Conservation (phyloP, 2,113 vertebrate species). For the Amia ocellicauda region DNA sequence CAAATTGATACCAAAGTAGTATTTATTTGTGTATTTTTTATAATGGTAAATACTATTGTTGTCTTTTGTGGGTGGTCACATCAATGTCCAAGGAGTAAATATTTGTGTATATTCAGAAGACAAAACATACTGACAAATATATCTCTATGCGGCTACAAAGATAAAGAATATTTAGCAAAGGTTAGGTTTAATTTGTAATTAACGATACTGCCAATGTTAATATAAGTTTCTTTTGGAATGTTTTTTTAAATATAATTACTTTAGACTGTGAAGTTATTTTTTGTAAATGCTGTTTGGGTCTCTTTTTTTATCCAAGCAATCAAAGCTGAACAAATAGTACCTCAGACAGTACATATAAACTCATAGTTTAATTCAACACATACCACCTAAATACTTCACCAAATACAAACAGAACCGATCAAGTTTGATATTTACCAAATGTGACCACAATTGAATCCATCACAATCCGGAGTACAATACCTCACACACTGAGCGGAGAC, state of each 20-base stretch:
- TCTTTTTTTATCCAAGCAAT: slow-evolving; percentile 44
- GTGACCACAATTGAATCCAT: slow-evolving; percentile 26
- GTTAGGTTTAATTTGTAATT: neutral
- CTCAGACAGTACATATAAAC: slow-evolving; percentile 45
- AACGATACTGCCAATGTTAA: slow-evolving; percentile 26
- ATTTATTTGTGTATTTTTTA: neutral
- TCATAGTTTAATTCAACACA: slow-evolving; percentile 54
- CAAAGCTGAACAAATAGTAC: slow-evolving; percentile 61
- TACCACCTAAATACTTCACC: slow-evolving; percentile 53
- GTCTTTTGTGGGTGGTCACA: slow-evolving; percentile 57
- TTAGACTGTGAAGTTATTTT: slow-evolving; percentile 32
- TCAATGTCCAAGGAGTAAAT: slow-evolving; percentile 29
- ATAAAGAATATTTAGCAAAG: too few species aligned
- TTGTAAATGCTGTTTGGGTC: slow-evolving; percentile 27
- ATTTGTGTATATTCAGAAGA: slow-evolving; percentile 24
- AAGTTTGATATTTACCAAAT: slow-evolving; percentile 48
- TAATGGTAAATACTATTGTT: neutral
- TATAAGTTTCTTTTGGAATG: slow-evolving; percentile 37
- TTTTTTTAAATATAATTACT: slow-evolving; percentile 30
- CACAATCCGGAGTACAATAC: too few species aligned
- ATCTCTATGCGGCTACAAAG: too few species aligned
- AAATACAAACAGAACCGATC: slow-evolving; percentile 36
- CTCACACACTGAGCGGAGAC: too few species aligned
- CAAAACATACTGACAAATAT: slow-evolving; percentile 26
- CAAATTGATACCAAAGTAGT: neutral